Evolutionary conservation across 2,113 vertebrate species (phyloP), one percentile per base, ranked within the genome.

Genomic region (Pristiophorus japonicus): DNA sequence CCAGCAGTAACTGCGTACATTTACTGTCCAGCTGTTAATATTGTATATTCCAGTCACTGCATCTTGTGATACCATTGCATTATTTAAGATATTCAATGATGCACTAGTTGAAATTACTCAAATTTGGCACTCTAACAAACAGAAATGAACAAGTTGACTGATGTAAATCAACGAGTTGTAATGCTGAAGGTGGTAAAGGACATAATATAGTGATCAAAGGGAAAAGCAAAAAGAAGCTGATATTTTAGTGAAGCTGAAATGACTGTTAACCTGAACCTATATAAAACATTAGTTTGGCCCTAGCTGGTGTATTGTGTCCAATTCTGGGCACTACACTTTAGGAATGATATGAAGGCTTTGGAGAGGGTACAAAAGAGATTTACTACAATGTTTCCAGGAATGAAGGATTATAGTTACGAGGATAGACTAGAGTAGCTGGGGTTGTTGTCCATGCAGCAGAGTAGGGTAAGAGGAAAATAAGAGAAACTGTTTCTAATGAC

Each of bases 21-120:
- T 91, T 91, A 91, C 88, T 91, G 88, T 34, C 88, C 88, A 91
- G 88, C 55, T 91, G 88, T 62, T 91, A 7, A 91, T 62, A 55
- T 91, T 91, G 59, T 91, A 91, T 63, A 91, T 63, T 91, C 88
- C 59, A 62, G 88, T 63, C 88, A 62, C 59, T 63, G 55, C 88
- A 91, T 62, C 88, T 91, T n/a, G 42, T 81, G 75, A n/a, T 81
- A 62, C 34, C 34, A 91, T 91, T 91, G 88, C 88, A 91, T 91
- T 91, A 91, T 91, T 91, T 62, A 91, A 91, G 34, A 63, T 63
- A 27, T 20, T 20, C 55, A 91, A 91, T 91, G 55, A 63, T 14
- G 11, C 55, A 91, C 55, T 91, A 5, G 88, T 42, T 62, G 88
- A 62, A 62, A 91, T 59, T 91, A 91, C 34, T 63, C 55, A 91